phyloP scores from a whole-genome alignment of 2,888 invertebrate genomes.

The Drosophila affinis region DNA sequence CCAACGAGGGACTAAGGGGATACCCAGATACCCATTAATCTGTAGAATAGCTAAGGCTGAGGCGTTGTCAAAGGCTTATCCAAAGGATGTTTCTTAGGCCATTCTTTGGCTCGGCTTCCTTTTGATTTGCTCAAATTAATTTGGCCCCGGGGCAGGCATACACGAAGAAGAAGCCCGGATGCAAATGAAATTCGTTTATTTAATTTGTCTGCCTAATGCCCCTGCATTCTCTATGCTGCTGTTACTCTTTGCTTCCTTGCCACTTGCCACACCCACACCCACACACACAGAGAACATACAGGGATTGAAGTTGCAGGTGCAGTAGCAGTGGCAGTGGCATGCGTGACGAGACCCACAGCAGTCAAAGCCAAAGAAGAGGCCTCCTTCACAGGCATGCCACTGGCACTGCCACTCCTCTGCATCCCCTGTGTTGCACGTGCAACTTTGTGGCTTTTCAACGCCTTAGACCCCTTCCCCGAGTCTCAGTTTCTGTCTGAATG shows the following conservation, averaged over 20 bases:
- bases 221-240: neutral
- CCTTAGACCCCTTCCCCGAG: constrained; percentile 37
- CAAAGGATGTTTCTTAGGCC: constrained; percentile 6
- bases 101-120: constrained; percentile 32
- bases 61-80: no score
- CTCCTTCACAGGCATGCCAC: neutral
- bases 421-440: constrained; percentile 32
- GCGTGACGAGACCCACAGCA: constrained; percentile 31
- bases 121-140: constrained; percentile 34
- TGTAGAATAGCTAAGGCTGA: no score
- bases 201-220: constrained; percentile 39
- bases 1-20: no score
- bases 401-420: neutral
- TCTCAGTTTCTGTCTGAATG: constrained; percentile 9
- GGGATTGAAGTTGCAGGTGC: constrained; percentile 14
- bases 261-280: constrained; percentile 4
- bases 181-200: constrained; percentile 48
- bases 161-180: constrained; percentile 34
- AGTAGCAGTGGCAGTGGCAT: constrained; percentile 27
- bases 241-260: neutral
- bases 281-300: constrained; percentile 2
- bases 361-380: constrained; percentile 15
- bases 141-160: constrained; percentile 18
- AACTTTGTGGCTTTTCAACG: constrained; percentile 56
- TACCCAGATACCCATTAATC: no score